Evolutionary conservation across 2,113 vertebrate genomes (phyloP), one percentile per base, ranked within the genome.

Genomic region (Girardinichthys multiradiatus): DNA sequence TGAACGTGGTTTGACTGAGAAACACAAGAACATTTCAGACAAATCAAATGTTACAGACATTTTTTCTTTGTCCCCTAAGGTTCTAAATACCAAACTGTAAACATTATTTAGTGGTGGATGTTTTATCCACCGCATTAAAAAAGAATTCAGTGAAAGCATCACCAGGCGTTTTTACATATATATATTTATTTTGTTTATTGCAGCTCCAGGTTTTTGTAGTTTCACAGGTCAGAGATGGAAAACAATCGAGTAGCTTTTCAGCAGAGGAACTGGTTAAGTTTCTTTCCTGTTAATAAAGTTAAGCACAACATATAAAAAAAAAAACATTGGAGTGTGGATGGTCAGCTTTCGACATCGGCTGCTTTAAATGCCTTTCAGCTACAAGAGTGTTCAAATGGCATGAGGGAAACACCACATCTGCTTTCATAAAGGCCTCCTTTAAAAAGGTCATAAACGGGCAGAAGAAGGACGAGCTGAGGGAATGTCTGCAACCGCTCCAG

Each of bases 141-240:
- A 39, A 31, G 63, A 65, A 78, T 76, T 29, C 66, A 84, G 68
- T 74, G 59, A 81, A 74, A 51, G 60, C 28, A 37, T 57, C 63
- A 76, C 29, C 67, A 59, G 68, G 37, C 33, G 70, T 51, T n/a
- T 57, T 5, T 48, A 59, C 39, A 57, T 63, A 42, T 39, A 57
- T 62, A 62, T 31, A 10, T 72, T 59, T 37, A 57, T 75, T 69
- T 67, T n/a, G 31, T 75, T 87, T 77, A 74, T 79, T 87, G 85
- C 78, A 83, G 70, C 79, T 73, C 61, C 77, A 64, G 63, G 60
- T 66, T 76, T 66, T 57, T 27, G 60, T 64, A 45, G 58, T 13
- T 76, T 70, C 61, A 73, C 75, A 61, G 69, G 35, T 76, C 66
- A 68, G 60, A 72, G 3, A 29, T 68, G 28, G 7, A 68, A 73